Percentiles rank a stretch among this genome's conserved stretches.
Conservation (phyloP, 2,888 invertebrate genomes). For the Xylocampa areola region DNA sequence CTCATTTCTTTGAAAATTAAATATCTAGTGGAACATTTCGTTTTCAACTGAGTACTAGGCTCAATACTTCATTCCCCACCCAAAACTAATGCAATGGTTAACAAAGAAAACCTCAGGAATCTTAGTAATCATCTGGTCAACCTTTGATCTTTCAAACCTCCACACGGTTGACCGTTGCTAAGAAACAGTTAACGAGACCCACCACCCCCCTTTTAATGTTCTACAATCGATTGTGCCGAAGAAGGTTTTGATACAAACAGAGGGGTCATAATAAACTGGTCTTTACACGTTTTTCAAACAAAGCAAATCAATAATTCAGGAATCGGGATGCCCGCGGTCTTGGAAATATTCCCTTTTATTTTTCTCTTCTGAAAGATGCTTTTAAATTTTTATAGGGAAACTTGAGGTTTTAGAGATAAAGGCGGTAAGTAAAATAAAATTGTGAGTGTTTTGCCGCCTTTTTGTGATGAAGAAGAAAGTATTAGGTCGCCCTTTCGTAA, state of each 20-base stretch:
- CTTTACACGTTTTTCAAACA: conserved; percentile 64
- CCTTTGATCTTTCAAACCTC: conserved; percentile 64
- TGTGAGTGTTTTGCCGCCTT: conserved; percentile 27
- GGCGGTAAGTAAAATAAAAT: conserved; percentile 49
- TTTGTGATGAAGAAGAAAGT: conserved; percentile 28
- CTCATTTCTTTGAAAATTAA: too few relatives aligned
- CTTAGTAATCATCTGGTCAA: conserved; percentile 65
- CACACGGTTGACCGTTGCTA: conserved; percentile 61
- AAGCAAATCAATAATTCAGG: conserved; percentile 75
- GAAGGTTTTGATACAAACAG: conserved; percentile 37
- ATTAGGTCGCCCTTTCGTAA: conserved; percentile 2
- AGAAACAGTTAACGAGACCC: conserved; percentile 61
- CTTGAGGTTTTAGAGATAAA: conserved; percentile 52
- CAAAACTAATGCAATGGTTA: conserved; percentile 16
- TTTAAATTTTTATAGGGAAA: conserved; percentile 57
- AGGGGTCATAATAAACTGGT: conserved; percentile 60
- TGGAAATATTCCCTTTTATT: conserved; percentile 55
- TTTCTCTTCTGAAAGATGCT: conserved; percentile 51
- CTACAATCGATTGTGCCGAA: conserved; percentile 50
- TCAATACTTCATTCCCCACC: conserved; percentile 18
- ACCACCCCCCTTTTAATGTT: conserved; percentile 44
- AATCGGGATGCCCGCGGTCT: conserved; percentile 50
- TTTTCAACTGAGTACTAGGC: too few relatives aligned
- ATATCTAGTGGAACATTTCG: too few relatives aligned
- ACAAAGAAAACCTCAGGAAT: conserved; percentile 59